Base-by-base conservation (phyloP, 1,140 invertebrate genomes). In the Globodera rostochiensis region DNA sequence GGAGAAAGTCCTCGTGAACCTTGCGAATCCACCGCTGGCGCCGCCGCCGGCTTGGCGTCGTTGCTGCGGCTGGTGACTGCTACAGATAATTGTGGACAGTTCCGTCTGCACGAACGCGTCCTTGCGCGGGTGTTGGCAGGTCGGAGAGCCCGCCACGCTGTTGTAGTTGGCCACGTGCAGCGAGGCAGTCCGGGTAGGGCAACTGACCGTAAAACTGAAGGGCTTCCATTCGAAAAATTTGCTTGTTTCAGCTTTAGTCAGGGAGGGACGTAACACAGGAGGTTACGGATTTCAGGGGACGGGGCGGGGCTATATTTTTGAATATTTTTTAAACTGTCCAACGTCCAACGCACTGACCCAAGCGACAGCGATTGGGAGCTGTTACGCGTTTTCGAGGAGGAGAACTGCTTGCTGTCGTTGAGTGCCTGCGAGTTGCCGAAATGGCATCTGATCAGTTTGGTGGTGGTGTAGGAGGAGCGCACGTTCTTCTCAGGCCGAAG, bases 401-500 rank as follows among this genome's bases (percentile, higher is more conserved):
- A 85, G n/a, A 84, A 74, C 74, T 87, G 86, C 77, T 87, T 89
- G 81, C 87, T 88, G 74, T 88, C 87, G 70, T 80, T 83, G 36
- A 84, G 80, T 8, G 81, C 87, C 69, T 90, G 88, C 15, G 88
- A 90, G 71, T 89, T 90, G 45, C 89, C 94, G 85, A 95, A 94
- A 90, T 95, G 94, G 88, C 94, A 95, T 67, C 94, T 91, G 36
- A 95, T 93, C 47, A 93, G 93, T 88, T 94, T 94, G 64, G 93
- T 93, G 0, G 94, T 94, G 0, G 94, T 94, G 91, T 95, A 95
- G 77, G 93, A 92, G 5, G 93, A 93, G 67, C 94, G 90, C 83
- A 94, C 94, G 90, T 95, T 95, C 85, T 93, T 93, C 89, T 94
- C 94, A 0, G 94, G 94, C 79, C 93, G 91, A 78, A 94, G 91